Conservation (phyloP, 2,797 vertebrate genomes). For the Propithecus deckenii region DNA sequence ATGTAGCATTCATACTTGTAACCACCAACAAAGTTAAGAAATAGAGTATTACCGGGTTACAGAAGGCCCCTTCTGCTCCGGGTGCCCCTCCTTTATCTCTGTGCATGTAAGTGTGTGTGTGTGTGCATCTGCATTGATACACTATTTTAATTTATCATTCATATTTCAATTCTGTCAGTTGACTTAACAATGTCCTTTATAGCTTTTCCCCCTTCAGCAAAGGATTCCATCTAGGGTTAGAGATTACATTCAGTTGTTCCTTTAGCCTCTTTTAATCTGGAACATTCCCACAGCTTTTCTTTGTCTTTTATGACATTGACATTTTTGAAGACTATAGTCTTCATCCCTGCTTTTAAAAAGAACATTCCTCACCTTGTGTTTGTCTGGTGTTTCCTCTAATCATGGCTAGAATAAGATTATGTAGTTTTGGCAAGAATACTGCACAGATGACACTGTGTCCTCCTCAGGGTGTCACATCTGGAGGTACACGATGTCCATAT, state of each 20-base stretch:
- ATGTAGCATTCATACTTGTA: background rate
- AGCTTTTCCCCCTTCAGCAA: background rate
- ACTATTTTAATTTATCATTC: background rate
- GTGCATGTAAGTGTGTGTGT: background rate
- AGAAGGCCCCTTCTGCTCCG: background rate
- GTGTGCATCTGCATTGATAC: background rate
- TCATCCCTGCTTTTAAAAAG: background rate
- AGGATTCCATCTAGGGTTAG: background rate
- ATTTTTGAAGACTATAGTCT: background rate
- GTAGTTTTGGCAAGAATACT: background rate
- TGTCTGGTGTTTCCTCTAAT: background rate
- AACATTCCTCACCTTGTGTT: background rate
- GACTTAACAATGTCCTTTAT: background rate
- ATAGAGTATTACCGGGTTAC: background rate
- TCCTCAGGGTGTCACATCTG: background rate
- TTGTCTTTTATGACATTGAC: background rate
- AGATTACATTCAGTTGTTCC: background rate
- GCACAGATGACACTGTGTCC: background rate
- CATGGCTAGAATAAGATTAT: background rate
- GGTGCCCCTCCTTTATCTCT: background rate
- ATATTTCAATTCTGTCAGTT: background rate
- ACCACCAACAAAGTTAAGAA: background rate
- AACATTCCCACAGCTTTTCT: background rate
- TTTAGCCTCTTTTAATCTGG: constrained; percentile 1
- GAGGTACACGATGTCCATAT: background rate